These are phyloP conservation scores for Agrotis segetum DNA, from an alignment of 2,888 invertebrate genomes.

Conservation along the genomic window DNA sequence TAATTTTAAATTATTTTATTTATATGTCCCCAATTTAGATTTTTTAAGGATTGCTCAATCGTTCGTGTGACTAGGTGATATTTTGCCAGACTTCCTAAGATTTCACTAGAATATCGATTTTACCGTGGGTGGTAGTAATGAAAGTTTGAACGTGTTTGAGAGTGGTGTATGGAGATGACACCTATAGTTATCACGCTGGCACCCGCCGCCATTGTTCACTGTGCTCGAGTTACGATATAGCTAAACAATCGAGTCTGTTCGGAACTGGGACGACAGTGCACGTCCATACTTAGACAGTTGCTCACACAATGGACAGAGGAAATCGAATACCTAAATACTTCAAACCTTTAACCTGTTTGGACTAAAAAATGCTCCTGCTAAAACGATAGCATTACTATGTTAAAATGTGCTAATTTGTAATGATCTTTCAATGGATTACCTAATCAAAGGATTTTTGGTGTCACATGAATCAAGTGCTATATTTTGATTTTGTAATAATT, in stretches of 20 bases:
- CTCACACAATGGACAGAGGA: constrained; percentile 51
- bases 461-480: constrained; percentile 60
- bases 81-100: constrained; percentile 72
- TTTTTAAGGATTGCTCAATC: constrained; percentile 85
- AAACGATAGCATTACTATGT: constrained; percentile 36
- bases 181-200: constrained; percentile 49
- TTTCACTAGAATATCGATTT: constrained; percentile 45
- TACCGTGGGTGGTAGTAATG: constrained; percentile 33
- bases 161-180: constrained; percentile 41
- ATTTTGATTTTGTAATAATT: constrained; percentile 74
- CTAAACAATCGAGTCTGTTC: constrained; percentile 69
- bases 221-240: constrained; percentile 61
- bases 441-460: constrained; percentile 30
- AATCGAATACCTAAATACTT: constrained; percentile 35
- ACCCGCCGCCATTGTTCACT: constrained; percentile 58
- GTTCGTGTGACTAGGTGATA: constrained; percentile 74
- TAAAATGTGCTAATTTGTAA: constrained; percentile 44
- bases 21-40: constrained; percentile 73
- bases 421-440: constrained; percentile 34
- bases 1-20: constrained; percentile 70
- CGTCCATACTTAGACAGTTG: constrained; percentile 32
- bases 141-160: constrained; percentile 24
- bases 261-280: constrained; percentile 66
- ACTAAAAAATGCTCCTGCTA: constrained; percentile 38
- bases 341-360: constrained; percentile 54